Percentiles rank a stretch among this genome's conserved stretches.
These are phyloP conservation scores for Falco peregrinus DNA, from an alignment of 2,797 vertebrate species.

Conservation along the genomic window DNA sequence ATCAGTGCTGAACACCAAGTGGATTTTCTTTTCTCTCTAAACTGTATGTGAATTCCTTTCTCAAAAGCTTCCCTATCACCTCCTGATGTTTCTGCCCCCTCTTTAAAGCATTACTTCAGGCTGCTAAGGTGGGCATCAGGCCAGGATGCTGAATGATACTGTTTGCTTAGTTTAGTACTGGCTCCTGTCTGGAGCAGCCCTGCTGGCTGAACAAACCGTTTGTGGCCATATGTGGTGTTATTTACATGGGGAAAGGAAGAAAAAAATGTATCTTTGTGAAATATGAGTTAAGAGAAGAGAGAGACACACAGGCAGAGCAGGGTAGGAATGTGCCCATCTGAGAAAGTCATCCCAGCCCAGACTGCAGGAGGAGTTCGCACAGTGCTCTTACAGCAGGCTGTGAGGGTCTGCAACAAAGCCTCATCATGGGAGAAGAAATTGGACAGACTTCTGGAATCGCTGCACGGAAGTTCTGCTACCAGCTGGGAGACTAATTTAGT, in stretches of 20 bases:
- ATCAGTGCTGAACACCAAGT: not conserved
- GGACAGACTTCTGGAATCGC: not conserved
- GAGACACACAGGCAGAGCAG: not conserved
- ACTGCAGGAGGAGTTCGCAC: not conserved
- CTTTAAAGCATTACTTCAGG: not conserved
- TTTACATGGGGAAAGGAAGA: not conserved
- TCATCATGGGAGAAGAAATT: not conserved
- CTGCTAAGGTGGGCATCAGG: not conserved
- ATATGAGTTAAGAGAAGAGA: not conserved
- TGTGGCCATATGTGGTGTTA: not conserved
- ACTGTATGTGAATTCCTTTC: not conserved
- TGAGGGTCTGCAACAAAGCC: not conserved
- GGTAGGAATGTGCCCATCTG: not conserved
- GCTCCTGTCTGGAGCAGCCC: not conserved
- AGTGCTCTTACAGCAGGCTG: not conserved
- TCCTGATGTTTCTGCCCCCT: not conserved
- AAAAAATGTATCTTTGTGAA: not conserved
- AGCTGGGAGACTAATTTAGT: slow-evolving; percentile 42
- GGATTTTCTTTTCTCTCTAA: not conserved
- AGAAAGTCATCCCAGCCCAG: not conserved
- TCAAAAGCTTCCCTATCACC: not conserved
- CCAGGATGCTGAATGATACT: not conserved
- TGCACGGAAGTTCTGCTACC: not conserved
- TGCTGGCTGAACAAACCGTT: not conserved
- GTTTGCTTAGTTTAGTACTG: not conserved